Conservation (phyloP, 2,888 invertebrate species). For the Gastrophysa polygoni region DNA sequence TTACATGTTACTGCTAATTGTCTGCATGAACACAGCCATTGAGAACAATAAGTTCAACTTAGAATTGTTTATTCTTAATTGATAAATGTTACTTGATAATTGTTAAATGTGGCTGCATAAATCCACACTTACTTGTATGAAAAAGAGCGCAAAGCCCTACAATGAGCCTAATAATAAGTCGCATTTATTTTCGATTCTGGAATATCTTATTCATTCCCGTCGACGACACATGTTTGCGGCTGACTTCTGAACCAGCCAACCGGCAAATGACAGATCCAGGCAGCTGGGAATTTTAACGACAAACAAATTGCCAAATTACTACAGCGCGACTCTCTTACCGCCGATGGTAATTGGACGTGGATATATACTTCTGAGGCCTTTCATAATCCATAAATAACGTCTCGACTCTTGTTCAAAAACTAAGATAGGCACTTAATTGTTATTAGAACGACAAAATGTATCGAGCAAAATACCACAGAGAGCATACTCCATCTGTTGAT, state of each 20-base stretch:
- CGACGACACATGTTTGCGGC: slow-evolving; percentile 57
- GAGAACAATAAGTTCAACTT: no score
- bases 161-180: slow-evolving; percentile 28
- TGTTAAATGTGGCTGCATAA: no score
- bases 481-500: no score
- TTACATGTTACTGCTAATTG: no score
- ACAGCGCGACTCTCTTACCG: slow-evolving; percentile 54
- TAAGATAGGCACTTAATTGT: no score
- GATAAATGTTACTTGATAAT: no score
- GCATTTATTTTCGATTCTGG: slow-evolving; percentile 34
- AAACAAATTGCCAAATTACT: slow-evolving; percentile 62
- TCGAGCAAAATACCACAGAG: no score
- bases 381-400: slow-evolving; percentile 35
- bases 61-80: no score
- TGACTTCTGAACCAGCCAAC: slow-evolving; percentile 59
- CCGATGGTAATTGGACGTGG: slow-evolving; percentile 60
- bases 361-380: slow-evolving; percentile 50
- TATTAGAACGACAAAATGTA: no score
- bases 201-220: slow-evolving; percentile 40
- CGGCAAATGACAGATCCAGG: slow-evolving; percentile 59
- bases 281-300: slow-evolving; percentile 63
- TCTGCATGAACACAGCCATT: no score
- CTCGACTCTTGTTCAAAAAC: no score
- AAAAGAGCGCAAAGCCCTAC: background rate
- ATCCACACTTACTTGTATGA: no score